Percentiles rank a stretch among this genome's conserved stretches.
Conservation (phyloP, 2,888 invertebrate genomes). For the Gandaritis pyraliata region DNA sequence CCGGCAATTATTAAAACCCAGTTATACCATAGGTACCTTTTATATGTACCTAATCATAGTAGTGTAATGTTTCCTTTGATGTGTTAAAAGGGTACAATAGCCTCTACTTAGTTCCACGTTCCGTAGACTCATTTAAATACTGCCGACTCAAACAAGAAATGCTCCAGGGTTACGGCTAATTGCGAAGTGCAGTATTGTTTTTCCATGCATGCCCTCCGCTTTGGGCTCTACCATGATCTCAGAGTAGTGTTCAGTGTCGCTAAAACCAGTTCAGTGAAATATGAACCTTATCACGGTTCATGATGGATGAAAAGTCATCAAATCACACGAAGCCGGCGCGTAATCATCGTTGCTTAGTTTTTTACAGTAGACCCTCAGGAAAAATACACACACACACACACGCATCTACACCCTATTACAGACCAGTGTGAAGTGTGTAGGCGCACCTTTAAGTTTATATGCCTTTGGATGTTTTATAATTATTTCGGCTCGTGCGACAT, state of each 20-base stretch:
- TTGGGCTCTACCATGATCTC: constrained; percentile 38
- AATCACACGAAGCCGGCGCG: background rate
- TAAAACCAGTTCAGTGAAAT: background rate
- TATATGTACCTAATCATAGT: no score
- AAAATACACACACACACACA: background rate
- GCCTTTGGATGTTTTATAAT: constrained; percentile 20
- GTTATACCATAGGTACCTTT: no score
- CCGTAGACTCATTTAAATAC: constrained; percentile 5
- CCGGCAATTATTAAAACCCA: no score
- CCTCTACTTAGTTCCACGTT: background rate
- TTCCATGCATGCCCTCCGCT: constrained; percentile 51
- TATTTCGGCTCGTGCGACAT: constrained; percentile 16
- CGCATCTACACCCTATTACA: background rate
- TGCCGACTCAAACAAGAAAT: constrained; percentile 29
- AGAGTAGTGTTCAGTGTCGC: no score
- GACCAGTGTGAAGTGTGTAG: background rate
- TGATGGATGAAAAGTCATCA: background rate
- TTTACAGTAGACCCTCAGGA: background rate
- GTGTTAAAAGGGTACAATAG: background rate
- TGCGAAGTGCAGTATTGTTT: constrained; percentile 75
- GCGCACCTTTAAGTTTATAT: background rate
- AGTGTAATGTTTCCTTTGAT: background rate
- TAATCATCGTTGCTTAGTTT: no score
- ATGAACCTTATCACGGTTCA: background rate
- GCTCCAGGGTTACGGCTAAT: constrained; percentile 65